phyloP scores from a whole-genome alignment of 2,888 invertebrate species.

The Tribolium freemani region DNA sequence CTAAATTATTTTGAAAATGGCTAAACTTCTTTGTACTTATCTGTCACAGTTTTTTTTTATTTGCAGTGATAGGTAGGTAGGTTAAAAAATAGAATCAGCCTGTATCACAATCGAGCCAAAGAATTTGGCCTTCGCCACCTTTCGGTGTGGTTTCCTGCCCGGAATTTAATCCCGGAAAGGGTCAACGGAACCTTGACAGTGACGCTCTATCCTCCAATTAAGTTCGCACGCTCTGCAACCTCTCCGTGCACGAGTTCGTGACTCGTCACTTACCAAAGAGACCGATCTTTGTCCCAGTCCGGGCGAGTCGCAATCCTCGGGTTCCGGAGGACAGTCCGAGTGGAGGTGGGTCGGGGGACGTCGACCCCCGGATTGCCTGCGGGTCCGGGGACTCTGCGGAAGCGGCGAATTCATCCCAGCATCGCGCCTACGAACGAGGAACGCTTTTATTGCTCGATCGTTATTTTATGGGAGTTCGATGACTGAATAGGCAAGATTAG shows the following conservation, averaged over 20 bases:
- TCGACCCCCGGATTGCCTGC: slow-evolving; percentile 56
- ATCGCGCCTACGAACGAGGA: slow-evolving; percentile 27
- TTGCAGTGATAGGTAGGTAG: too few relatives aligned
- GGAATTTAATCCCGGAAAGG: background rate
- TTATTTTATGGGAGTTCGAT: slow-evolving; percentile 10
- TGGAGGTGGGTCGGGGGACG: slow-evolving; percentile 37
- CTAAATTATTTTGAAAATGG: too few relatives aligned
- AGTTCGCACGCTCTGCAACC: slow-evolving; percentile 25
- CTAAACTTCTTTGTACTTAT: too few relatives aligned
- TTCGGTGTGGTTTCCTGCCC: too few relatives aligned
- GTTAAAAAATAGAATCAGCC: too few relatives aligned
- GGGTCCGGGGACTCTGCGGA: slow-evolving; percentile 54
- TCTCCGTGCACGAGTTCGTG: slow-evolving; percentile 45
- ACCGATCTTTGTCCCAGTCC: slow-evolving; percentile 57
- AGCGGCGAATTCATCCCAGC: slow-evolving; percentile 57
- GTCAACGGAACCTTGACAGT: slow-evolving; percentile 14
- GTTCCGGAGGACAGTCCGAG: slow-evolving; percentile 45
- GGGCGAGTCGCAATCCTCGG: slow-evolving; percentile 50
- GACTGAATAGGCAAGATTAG: background rate
- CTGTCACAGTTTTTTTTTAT: too few relatives aligned
- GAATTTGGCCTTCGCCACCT: background rate
- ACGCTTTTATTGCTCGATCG: background rate
- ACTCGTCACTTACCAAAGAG: slow-evolving; percentile 56
- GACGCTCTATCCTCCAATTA: slow-evolving; percentile 27
- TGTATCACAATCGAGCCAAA: too few relatives aligned